A percentile compares a stretch with the other conserved stretches of the same genome.
These are phyloP conservation scores for Phylloscopus trochiloides DNA, from an alignment of 2,113 vertebrate species.

Conservation along the genomic window DNA sequence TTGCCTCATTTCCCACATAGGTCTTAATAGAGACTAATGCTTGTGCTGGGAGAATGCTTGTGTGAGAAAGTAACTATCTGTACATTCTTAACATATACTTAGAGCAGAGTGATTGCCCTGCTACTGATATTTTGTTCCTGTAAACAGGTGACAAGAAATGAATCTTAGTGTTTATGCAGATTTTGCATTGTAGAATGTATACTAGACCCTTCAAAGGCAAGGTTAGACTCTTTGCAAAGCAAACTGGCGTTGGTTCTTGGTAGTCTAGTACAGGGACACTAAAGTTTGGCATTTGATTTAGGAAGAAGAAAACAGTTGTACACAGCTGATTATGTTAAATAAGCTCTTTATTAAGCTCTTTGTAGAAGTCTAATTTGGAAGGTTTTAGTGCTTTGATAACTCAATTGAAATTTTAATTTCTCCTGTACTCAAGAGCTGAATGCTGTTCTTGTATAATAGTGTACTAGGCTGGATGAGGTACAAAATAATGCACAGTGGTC, in stretches of 20 bases:
- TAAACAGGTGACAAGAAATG: conserved; percentile 66
- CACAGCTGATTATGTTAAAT: conserved; percentile 30
- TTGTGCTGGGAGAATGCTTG: conserved; percentile 53
- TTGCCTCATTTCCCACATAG: conserved; percentile 62
- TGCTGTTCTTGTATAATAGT: conserved; percentile 58
- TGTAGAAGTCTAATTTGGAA: conserved; percentile 48
- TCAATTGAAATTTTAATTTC: conserved; percentile 23
- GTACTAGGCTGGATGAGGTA: conserved; percentile 64
- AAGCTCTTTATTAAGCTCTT: conserved; percentile 44
- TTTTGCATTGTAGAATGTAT: conserved; percentile 69
- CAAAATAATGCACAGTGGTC: conserved; percentile 42
- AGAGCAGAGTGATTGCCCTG: conserved; percentile 52
- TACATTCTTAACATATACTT: conserved; percentile 37
- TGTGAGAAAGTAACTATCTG: conserved; percentile 46
- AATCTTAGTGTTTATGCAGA: conserved; percentile 66
- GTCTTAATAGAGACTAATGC: conserved; percentile 57
- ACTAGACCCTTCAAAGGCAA: conserved; percentile 66
- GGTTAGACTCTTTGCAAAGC: conserved; percentile 68
- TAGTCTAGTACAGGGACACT: conserved; percentile 62
- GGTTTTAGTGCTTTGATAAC: conserved; percentile 51
- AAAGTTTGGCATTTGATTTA: conserved; percentile 36
- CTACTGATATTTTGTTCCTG: conserved; percentile 60
- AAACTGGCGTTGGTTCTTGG: conserved; percentile 65
- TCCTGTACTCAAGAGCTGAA: conserved; percentile 64
- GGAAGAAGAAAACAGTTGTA: not conserved